Percentiles rank a stretch among this genome's conserved stretches.
Conservation (phyloP, 2,113 vertebrate genomes). For the Oplegnathus fasciatus region DNA sequence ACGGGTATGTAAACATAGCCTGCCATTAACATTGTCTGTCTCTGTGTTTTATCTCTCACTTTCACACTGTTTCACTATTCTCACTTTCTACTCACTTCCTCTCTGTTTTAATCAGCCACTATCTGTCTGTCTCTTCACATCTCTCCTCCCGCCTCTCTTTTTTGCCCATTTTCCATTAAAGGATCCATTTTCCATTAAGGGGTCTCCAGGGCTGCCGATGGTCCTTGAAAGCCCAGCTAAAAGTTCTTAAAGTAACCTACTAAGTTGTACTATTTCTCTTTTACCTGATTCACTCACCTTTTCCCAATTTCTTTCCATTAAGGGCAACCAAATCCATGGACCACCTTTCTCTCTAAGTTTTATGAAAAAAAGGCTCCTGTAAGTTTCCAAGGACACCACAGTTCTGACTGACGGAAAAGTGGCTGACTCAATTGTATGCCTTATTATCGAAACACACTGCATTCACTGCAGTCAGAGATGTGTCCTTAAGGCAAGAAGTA, state of each 20-base stretch:
- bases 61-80: conserved; percentile 39
- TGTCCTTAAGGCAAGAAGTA: not conserved
- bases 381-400: conserved; percentile 10
- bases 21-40: conserved; percentile 25
- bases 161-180: conserved; percentile 38
- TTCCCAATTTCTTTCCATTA: conserved; percentile 27
- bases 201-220: not conserved
- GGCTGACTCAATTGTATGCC: conserved; percentile 1
- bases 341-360: conserved; percentile 13
- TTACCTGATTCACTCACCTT: conserved; percentile 25
- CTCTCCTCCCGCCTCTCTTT: not conserved
- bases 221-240: conserved; percentile 37
- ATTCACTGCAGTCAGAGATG: not conserved
- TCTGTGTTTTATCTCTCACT: conserved; percentile 42
- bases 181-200: conserved; percentile 39
- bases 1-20: conserved; percentile 51
- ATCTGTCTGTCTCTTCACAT: conserved; percentile 19
- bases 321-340: not conserved
- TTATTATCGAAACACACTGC: conserved; percentile 2
- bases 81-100: conserved; percentile 10
- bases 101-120: conserved; percentile 14
- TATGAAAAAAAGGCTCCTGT: conserved; percentile 1
- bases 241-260: conserved; percentile 39
- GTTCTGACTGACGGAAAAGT: conserved; percentile 21
- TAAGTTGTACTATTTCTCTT: conserved; percentile 24